These are phyloP conservation scores for Sternarchorhynchus goeldii DNA, from an alignment of 2,797 vertebrate genomes.

Conservation along the genomic window DNA sequence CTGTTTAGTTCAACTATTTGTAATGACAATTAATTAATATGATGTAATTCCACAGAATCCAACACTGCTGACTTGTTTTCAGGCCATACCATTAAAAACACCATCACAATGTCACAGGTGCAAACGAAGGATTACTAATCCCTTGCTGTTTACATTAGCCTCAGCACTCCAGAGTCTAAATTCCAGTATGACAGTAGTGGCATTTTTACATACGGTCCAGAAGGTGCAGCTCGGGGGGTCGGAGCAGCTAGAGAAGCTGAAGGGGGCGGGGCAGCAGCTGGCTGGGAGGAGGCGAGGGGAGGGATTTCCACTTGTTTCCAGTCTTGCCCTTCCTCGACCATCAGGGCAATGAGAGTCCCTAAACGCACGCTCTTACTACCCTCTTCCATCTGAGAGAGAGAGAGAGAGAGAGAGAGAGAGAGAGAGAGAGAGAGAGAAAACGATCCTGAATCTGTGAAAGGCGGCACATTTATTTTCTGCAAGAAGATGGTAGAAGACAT, in stretches of 20 bases:
- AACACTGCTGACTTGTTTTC: too few relatives aligned
- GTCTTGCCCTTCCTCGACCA: slow-evolving; percentile 94
- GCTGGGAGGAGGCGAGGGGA: slow-evolving; percentile 59
- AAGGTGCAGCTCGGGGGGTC: slow-evolving; percentile 60
- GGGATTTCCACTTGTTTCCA: slow-evolving; percentile 92
- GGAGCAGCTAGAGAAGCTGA: slow-evolving; percentile 56
- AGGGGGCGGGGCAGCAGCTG: slow-evolving; percentile 59
- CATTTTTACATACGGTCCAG: slow-evolving; percentile 55
- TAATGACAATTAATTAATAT: too few relatives aligned
- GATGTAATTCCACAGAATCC: too few relatives aligned
- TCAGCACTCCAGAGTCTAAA: not conserved
- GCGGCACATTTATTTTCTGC: too few relatives aligned
- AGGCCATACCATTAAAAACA: too few relatives aligned
- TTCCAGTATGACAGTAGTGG: not conserved
- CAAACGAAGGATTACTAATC: too few relatives aligned
- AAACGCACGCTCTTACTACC: slow-evolving; percentile 86
- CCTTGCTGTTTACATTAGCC: not conserved
- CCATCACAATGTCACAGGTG: too few relatives aligned
- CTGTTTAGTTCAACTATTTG: too few relatives aligned
- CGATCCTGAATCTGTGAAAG: not conserved
- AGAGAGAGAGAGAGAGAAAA: slow-evolving; percentile 10
- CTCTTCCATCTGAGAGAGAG: slow-evolving; percentile 81
- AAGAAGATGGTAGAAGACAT: too few relatives aligned
- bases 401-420: not conserved
- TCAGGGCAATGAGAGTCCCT: slow-evolving; percentile 87